A percentile compares a stretch with the other conserved stretches of the same genome.
Evolutionary conservation across 2,113 vertebrate species (phyloP).

Genomic region (Probosciger aterrimus): DNA sequence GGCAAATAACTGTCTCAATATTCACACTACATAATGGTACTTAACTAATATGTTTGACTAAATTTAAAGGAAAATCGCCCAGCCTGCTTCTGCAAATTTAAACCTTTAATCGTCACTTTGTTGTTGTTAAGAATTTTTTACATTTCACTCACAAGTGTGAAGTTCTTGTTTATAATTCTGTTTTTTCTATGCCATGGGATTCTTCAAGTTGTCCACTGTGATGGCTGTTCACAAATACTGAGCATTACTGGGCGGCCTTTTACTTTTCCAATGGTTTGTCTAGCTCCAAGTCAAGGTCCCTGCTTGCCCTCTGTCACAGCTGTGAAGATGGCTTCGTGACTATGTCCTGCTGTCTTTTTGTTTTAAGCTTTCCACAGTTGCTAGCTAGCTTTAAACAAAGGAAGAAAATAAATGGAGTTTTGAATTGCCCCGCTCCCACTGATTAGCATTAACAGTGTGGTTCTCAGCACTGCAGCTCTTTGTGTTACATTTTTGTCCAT

Average conservation of each 20-base stretch:
- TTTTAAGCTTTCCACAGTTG: constrained; percentile 39
- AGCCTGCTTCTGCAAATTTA: neutral
- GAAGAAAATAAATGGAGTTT: constrained; percentile 32
- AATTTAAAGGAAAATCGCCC: neutral
- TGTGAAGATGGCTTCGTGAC: neutral
- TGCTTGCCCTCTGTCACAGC: neutral
- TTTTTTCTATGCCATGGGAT: neutral
- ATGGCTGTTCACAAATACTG: neutral
- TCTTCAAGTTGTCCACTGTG: neutral
- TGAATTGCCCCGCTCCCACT: neutral
- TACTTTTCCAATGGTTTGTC: neutral
- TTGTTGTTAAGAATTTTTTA: neutral
- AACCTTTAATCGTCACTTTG: neutral
- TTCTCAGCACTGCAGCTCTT: constrained; percentile 18
- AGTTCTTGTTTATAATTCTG: neutral
- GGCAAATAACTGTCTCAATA: neutral
- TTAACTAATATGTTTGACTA: neutral
- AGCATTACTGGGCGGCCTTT: neutral
- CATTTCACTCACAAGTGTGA: neutral
- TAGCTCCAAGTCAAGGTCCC: neutral
- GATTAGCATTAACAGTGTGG: constrained; percentile 24
- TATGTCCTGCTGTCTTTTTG: neutral
- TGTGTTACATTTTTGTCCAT: neutral
- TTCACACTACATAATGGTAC: neutral
- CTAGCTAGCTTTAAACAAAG: constrained; percentile 51